Conservation (phyloP, 2,888 invertebrate species). For the Ornithoptera priamus region DNA sequence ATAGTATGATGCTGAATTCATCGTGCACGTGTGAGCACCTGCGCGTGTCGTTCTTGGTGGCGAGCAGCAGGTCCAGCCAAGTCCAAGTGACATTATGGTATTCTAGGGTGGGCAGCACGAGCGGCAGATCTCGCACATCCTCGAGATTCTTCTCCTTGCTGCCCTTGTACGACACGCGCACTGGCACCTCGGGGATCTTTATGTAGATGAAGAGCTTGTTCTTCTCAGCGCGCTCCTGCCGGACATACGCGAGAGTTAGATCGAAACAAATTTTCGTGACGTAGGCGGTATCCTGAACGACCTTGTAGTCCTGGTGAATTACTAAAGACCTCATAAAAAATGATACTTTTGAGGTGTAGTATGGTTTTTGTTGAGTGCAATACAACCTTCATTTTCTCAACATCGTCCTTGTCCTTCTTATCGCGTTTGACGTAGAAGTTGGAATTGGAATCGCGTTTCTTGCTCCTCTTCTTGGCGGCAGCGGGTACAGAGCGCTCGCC, state of each 20-base stretch:
- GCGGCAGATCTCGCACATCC: constrained; percentile 95
- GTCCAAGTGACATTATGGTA: constrained; percentile 99
- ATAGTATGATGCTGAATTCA: neutral
- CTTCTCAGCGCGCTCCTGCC: constrained; percentile 95
- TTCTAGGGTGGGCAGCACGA: constrained; percentile 97
- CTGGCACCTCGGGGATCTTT: constrained; percentile 98
- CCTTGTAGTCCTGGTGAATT: too few relatives aligned
- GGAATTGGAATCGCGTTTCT: constrained; percentile 87
- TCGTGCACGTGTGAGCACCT: neutral
- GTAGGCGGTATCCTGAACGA: too few relatives aligned
- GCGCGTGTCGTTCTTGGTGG: constrained; percentile 90
- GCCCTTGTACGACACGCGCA: constrained; percentile 96
- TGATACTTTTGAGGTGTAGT: too few relatives aligned
- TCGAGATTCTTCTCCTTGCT: constrained; percentile 99
- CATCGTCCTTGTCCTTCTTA: constrained; percentile 92
- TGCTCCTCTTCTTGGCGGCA: constrained; percentile 62
- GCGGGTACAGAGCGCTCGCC: constrained; percentile 61
- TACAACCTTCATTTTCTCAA: constrained; percentile 95
- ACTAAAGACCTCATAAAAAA: too few relatives aligned
- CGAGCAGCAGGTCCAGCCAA: constrained; percentile 97
- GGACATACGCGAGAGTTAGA: too few relatives aligned
- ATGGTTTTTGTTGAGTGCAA: too few relatives aligned
- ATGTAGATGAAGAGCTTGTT: constrained; percentile 99
- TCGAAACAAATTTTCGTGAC: too few relatives aligned
- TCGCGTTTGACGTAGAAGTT: constrained; percentile 95